Conservation (phyloP, 2,888 invertebrate genomes). For the Polymixis lichenea region DNA sequence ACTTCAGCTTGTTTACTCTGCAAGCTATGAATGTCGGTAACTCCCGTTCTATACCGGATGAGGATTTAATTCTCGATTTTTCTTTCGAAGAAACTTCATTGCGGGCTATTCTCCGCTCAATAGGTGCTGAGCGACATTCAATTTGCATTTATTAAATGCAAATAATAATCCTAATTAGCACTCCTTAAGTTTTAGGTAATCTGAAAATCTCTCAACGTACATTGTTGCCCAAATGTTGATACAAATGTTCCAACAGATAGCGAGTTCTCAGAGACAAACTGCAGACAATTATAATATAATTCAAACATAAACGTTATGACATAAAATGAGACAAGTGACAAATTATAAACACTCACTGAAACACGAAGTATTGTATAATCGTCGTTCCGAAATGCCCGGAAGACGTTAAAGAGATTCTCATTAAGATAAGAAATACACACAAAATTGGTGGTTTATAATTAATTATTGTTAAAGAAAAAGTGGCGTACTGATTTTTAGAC, state of each 20-base stretch:
- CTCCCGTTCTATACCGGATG: neutral
- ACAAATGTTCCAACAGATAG: neutral
- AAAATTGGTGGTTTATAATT: conserved; percentile 10
- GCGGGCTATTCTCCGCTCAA: no score
- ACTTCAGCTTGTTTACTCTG: no score
- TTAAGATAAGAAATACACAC: conserved; percentile 32
- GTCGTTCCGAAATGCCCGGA: conserved; percentile 20
- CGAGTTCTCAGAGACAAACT: neutral
- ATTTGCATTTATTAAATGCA: neutral
- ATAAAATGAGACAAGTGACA: conserved; percentile 32
- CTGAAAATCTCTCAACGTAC: neutral
- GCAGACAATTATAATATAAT: neutral
- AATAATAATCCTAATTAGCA: neutral
- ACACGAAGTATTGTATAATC: conserved; percentile 33
- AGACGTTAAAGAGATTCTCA: conserved; percentile 7
- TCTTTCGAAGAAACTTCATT: neutral
- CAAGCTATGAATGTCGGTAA: no score
- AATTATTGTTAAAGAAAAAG: neutral
- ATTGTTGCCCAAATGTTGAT: no score
- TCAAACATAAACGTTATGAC: conserved; percentile 19
- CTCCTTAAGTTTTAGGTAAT: neutral
- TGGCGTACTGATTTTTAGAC: neutral
- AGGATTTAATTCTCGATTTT: neutral
- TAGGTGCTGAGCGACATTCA: neutral
- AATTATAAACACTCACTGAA: conserved; percentile 25